phyloP scores from a whole-genome alignment of 2,113 vertebrate genomes.

The Centropus bengalensis region DNA sequence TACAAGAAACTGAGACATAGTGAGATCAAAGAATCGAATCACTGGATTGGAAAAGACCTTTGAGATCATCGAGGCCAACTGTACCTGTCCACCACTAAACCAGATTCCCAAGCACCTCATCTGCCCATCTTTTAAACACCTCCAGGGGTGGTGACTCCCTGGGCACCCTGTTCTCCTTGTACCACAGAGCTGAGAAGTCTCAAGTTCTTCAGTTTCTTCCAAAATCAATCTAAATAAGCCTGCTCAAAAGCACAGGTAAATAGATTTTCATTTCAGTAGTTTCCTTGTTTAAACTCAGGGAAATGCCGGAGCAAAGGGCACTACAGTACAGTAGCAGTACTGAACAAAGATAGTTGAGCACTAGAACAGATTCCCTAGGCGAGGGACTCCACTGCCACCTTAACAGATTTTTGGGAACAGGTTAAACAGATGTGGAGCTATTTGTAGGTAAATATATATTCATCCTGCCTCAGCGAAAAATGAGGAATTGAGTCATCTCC shows the following conservation, averaged over 20 bases:
- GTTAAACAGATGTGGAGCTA: background rate
- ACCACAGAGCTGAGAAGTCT: background rate
- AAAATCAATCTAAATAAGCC: background rate
- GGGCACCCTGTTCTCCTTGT: background rate
- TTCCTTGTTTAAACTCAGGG: rapidly evolving
- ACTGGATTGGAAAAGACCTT: too few species aligned
- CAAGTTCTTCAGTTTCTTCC: background rate
- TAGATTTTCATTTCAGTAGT: background rate
- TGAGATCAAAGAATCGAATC: background rate
- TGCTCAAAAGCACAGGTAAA: background rate
- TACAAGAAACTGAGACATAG: background rate
- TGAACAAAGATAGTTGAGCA: background rate
- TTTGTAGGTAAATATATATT: background rate
- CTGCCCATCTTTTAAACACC: too few species aligned
- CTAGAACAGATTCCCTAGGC: background rate
- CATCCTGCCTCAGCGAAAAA: background rate
- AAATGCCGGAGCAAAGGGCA: background rate
- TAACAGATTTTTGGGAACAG: background rate
- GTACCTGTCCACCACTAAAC: too few species aligned
- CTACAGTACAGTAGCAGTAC: background rate
- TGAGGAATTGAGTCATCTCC: background rate
- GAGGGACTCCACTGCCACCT: background rate
- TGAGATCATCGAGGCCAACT: too few species aligned
- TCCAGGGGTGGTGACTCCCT: too few species aligned
- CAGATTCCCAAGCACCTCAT: too few species aligned